These are phyloP conservation scores for Leucania comma DNA, from an alignment of 2,888 invertebrate species.

Conservation along the genomic window DNA sequence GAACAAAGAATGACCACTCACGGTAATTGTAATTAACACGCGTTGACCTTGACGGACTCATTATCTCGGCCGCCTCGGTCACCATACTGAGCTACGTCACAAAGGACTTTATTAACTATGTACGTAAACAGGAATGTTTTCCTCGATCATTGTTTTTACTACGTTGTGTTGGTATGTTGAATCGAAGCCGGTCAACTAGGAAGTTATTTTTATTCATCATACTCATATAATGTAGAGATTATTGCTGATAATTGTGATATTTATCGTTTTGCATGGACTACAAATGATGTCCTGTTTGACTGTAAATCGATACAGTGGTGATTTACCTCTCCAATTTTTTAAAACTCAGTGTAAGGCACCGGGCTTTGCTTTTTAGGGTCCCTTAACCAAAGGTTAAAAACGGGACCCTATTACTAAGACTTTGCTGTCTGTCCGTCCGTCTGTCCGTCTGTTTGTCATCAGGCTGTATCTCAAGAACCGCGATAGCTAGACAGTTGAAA, in stretches of 20 bases:
- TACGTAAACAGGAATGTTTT: slow-evolving; percentile 83
- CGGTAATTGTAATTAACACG: slow-evolving; percentile 90
- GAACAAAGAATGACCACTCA: slow-evolving; percentile 91
- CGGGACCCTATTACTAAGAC: too few relatives aligned
- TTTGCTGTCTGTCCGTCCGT: too few relatives aligned
- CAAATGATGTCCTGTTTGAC: slow-evolving; percentile 13
- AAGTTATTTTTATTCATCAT: slow-evolving; percentile 67
- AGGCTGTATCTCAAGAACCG: too few relatives aligned
- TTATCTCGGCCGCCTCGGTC: slow-evolving; percentile 81
- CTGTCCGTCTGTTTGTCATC: too few relatives aligned
- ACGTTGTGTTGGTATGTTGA: slow-evolving; percentile 71
- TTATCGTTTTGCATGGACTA: slow-evolving; percentile 19
- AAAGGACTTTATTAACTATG: slow-evolving; percentile 81
- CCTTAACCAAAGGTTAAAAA: too few relatives aligned
- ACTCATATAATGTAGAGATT: slow-evolving; percentile 42
- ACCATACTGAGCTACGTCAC: slow-evolving; percentile 81
- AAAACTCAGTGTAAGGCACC: background rate
- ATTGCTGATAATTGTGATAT: slow-evolving; percentile 39
- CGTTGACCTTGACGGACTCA: slow-evolving; percentile 77
- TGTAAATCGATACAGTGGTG: slow-evolving; percentile 4
- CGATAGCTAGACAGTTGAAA: too few relatives aligned
- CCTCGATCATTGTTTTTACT: slow-evolving; percentile 84
- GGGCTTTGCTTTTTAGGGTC: background rate
- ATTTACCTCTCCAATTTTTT: slow-evolving; percentile 5
- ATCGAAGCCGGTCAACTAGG: slow-evolving; percentile 72